Base-by-base conservation (phyloP, 2,888 invertebrate species). In the Mimachlamys varia region DNA sequence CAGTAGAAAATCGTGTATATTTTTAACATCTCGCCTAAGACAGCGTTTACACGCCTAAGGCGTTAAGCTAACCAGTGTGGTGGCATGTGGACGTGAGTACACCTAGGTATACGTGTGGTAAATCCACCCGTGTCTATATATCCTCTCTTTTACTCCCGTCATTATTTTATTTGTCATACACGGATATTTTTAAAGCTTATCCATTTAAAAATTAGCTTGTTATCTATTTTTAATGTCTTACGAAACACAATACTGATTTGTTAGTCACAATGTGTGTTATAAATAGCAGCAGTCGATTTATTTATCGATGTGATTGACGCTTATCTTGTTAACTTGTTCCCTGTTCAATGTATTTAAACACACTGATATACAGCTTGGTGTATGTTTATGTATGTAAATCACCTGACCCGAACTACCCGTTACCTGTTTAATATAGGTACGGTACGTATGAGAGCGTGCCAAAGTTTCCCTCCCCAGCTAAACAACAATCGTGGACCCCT, bases 171-270 rank as follows among this genome's bases (percentile, higher is more conserved):
- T 27, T 76, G 76, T 76, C 76, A 76, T 76, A 76, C 27, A 27
- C 10, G 76, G 76, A 76, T 76, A 76, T 76, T 0, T 76, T 76
- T 33, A 76, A 76, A 76, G 27, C 22, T 76, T 76, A 76, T 76
- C 76, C 33, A 76, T 76, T 76, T 12, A 76, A 33, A 22, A 27
- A 27, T 76, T 27, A 10, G 33, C 76, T 12, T 33, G 76, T 7
- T 76, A 76, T 76, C 76, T 76, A 76, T 76, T 76, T 76, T 76
- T 76, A 76, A 76, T 76, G 27, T 76, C 76, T 76, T 76, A 76
- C 76, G 76, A 76, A 76, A 76, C 33, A 13, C 76, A 76, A 76
- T 76, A 76, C 76, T 76, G 76, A 76, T 27, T 33, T 33, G 33
- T 76, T 76, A 76, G 76, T 76, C 76, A 76, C 76, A 33, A 76